phyloP scores from a whole-genome alignment of 2,113 vertebrate species.

The Crypturellus undulatus region DNA sequence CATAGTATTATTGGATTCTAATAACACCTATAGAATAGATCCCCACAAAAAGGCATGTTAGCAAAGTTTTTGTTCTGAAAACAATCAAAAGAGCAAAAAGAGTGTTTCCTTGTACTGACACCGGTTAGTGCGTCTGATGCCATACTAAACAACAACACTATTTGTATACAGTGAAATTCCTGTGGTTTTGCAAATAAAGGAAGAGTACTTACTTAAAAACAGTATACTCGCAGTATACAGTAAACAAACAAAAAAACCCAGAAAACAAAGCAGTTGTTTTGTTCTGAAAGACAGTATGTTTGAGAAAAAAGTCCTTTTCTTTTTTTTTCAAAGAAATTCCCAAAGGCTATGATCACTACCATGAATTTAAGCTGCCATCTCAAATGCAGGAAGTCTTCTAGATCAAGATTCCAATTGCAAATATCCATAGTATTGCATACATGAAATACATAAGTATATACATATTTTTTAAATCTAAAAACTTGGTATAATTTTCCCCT shows the following conservation, averaged over 20 bases:
- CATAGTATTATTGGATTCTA: background rate
- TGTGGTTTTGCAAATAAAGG: background rate
- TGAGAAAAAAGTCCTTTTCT: background rate
- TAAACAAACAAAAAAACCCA: background rate
- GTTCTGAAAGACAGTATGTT: background rate
- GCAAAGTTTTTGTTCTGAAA: background rate
- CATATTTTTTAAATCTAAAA: conserved; percentile 4
- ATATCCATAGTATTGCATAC: background rate
- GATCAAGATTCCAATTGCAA: background rate
- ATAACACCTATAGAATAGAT: background rate
- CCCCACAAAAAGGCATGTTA: background rate
- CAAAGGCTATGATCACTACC: background rate
- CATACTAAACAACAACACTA: background rate
- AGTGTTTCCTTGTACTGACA: background rate
- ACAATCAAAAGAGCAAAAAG: background rate
- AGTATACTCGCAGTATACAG: background rate
- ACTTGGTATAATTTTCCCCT: background rate
- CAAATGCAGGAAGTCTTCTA: background rate
- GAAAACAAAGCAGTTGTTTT: background rate
- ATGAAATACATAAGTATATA: background rate
- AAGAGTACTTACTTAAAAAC: background rate
- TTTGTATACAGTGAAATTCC: background rate
- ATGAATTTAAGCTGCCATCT: background rate
- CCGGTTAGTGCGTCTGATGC: no score
- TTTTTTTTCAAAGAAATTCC: background rate